phyloP scores from a whole-genome alignment of 2,113 vertebrate genomes.

The Amphiprion percula region DNA sequence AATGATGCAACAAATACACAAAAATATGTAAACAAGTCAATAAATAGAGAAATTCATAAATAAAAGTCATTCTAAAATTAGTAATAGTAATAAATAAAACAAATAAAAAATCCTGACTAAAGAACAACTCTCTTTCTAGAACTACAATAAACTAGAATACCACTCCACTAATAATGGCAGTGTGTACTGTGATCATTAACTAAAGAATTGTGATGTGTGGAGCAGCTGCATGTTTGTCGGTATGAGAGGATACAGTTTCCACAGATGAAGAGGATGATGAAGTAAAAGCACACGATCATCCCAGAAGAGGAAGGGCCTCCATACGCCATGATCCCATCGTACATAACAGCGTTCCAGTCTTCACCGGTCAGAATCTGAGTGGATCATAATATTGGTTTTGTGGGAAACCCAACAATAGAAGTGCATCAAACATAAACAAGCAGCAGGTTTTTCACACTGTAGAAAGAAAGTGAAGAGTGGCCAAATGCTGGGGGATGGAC shows the following conservation, averaged over 20 bases:
- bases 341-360: slow-evolving; percentile 99
- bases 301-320: slow-evolving; percentile 97
- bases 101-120: slow-evolving; percentile 13
- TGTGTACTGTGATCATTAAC: background rate
- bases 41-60: too few relatives aligned
- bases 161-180: background rate
- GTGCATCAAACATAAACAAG: background rate
- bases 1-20: too few relatives aligned
- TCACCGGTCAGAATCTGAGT: slow-evolving; percentile 96
- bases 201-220: background rate
- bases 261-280: slow-evolving; percentile 99
- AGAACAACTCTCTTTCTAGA: slow-evolving; percentile 41
- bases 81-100: too few relatives aligned
- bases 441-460: too few relatives aligned
- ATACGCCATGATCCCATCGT: slow-evolving; percentile 98
- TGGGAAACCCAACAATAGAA: background rate
- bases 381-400: slow-evolving; percentile 1
- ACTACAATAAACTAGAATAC: background rate
- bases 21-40: too few relatives aligned
- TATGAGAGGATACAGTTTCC: slow-evolving; percentile 97
- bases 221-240: background rate
- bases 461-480: too few relatives aligned
- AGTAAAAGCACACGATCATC: slow-evolving; percentile 99
- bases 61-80: too few relatives aligned
- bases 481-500: too few relatives aligned